phyloP scores from a whole-genome alignment of 2,797 vertebrate genomes.

The Eospalax fontanierii region DNA sequence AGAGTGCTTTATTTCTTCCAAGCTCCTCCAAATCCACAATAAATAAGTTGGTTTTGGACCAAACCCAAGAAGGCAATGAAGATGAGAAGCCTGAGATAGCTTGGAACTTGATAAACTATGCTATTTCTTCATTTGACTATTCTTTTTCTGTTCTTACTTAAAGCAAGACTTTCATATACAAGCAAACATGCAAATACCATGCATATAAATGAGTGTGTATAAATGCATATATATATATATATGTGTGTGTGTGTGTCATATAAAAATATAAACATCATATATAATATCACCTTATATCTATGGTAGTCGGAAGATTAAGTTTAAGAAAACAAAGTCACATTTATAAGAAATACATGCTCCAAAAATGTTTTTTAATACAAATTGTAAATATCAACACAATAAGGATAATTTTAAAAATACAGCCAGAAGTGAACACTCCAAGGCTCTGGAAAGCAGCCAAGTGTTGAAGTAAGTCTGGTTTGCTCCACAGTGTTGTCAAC shows the following conservation, averaged over 20 bases:
- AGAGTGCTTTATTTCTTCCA: background rate
- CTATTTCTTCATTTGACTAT: conserved; percentile 28
- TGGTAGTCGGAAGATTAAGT: background rate
- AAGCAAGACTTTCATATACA: conserved; percentile 40
- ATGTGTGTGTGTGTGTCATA: background rate
- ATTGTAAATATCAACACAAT: conserved; percentile 77
- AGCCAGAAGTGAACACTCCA: conserved; percentile 51
- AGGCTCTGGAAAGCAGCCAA: conserved; percentile 66
- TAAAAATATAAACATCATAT: background rate
- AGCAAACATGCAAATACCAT: background rate
- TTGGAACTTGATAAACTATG: background rate
- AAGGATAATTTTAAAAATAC: conserved; percentile 46
- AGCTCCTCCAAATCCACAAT: background rate
- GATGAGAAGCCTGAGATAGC: background rate
- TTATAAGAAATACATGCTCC: conserved; percentile 26
- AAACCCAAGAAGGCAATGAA: conserved; percentile 26
- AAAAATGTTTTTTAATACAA: conserved; percentile 60
- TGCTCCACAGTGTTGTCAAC: conserved; percentile 55
- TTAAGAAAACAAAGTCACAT: conserved; percentile 55
- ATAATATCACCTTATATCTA: background rate
- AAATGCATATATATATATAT: no score
- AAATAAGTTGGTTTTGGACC: conserved; percentile 25
- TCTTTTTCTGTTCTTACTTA: conserved; percentile 14
- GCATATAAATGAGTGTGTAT: background rate
- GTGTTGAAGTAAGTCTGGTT: conserved; percentile 34